phyloP scores from a whole-genome alignment of 1,140 invertebrate species.

The Ditylenchus dipsaci region DNA sequence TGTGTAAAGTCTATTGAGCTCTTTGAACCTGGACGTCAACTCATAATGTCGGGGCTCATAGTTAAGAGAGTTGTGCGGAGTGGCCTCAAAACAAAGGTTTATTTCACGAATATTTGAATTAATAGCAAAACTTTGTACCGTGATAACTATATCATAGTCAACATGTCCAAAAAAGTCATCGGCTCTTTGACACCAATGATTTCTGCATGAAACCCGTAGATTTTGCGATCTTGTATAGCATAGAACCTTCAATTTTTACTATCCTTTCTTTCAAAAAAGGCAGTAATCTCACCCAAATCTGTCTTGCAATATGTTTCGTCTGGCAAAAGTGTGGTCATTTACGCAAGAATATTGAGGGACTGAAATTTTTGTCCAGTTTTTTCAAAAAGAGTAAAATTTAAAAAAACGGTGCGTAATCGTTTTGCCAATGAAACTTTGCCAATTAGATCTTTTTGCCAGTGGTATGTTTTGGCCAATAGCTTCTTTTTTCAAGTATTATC shows the following conservation, averaged over 20 bases:
- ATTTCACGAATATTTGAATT: slow-evolving; percentile 18
- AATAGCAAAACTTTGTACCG: slow-evolving; percentile 20
- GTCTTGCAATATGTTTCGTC: slow-evolving; percentile 41
- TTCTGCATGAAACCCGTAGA: slow-evolving; percentile 38
- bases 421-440: too few species aligned
- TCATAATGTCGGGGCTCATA: slow-evolving; percentile 27
- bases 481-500: too few species aligned
- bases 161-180: slow-evolving; percentile 40
- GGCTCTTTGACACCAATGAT: slow-evolving; percentile 35
- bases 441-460: too few species aligned
- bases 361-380: too few species aligned
- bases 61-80: slow-evolving; percentile 25
- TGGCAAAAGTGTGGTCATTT: slow-evolving; percentile 26
- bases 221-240: slow-evolving; percentile 40
- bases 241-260: slow-evolving; percentile 3
- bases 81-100: slow-evolving; percentile 12
- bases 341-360: too few species aligned
- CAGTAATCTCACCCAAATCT: slow-evolving; percentile 6
- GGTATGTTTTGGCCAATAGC: too few species aligned
- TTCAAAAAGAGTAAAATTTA: too few species aligned
- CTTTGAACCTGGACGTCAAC: slow-evolving; percentile 33
- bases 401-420: too few species aligned
- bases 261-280: too few species aligned
- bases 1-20: slow-evolving; percentile 25
- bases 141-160: slow-evolving; percentile 40